Base-by-base conservation (phyloP, 2,113 vertebrate genomes). In the Mus pahari region DNA sequence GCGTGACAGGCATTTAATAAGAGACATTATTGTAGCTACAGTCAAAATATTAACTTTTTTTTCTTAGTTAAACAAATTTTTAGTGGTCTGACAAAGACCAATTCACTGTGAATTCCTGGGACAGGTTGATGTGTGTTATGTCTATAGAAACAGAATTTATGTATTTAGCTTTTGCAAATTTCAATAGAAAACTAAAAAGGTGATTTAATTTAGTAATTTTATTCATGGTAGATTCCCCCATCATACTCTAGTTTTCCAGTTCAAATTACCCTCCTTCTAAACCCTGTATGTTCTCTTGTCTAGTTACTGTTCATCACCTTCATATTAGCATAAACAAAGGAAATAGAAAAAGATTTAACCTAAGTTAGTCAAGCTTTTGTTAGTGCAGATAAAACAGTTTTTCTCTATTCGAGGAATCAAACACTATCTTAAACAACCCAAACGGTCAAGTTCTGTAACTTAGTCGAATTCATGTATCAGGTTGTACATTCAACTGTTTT, bases 201-300 rank as follows among this genome's bases (percentile, higher is more conserved):
- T 88, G 33, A 89, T 91, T 97, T 95, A 94, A 92, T 5, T 79
- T 33, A 48, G 88, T 17, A 36, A 84, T 70, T 93, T 81, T 48
- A 74, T 42, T 92, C 97, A 93, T 89, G 62, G 36, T 39, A 2
- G 2, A 16, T 64, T 82, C 91, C 24, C 19, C 58, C 60, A 86
- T 77, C 50, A 82, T 74, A 92, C 36, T 89, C 12, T 91, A 53
- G 75, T 86, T 89, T 84, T 89, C 14, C 50, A 86, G 55, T 53
- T 94, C 20, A 66, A 66, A 42, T 94, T 60, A 73, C 39, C 12
- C 7, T 95, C 0, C 86, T 90, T 78, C 10, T 78, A 79, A 88
- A 74, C 9, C 94, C 82, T 74, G 33, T 5, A 31, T 83, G 20
- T 88, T 96, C 28, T 94, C 92, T 95, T 39, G 42, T 87, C 26